A percentile compares a stretch with the other conserved stretches of the same genome.
Evolutionary conservation across 2,113 vertebrate genomes (phyloP).

Genomic region (Cervus canadensis): DNA sequence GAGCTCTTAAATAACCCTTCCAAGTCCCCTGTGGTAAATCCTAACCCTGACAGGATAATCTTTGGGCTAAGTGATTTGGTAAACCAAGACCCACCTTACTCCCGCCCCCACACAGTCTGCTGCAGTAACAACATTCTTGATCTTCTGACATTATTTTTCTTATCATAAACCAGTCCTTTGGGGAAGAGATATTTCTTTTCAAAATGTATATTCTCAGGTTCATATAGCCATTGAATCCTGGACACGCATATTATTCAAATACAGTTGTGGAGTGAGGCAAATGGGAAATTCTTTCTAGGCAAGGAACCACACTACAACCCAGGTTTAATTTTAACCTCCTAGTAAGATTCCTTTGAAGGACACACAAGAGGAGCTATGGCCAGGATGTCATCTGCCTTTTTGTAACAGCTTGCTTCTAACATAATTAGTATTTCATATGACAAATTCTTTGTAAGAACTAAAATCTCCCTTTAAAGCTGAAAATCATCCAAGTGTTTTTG

Average conservation of each 20-base stretch:
- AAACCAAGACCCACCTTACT: not conserved
- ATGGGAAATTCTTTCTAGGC: not conserved
- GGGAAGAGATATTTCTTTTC: not conserved
- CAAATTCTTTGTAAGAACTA: not conserved
- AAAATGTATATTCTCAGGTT: not conserved
- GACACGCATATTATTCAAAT: not conserved
- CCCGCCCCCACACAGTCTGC: not conserved
- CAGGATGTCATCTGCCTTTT: not conserved
- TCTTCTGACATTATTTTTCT: not conserved
- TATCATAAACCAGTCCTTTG: not conserved
- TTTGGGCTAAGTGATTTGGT: not conserved
- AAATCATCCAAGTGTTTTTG: not conserved
- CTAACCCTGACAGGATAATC: not conserved
- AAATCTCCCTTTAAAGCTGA: not conserved
- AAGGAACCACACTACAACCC: not conserved
- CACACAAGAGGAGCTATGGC: not conserved
- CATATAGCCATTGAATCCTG: not conserved
- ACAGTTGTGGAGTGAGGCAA: not conserved
- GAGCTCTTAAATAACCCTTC: not conserved
- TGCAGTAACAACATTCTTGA: not conserved
- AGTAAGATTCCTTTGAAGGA: not conserved
- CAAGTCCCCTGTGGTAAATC: not conserved
- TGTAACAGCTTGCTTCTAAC: not conserved
- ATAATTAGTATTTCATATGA: not conserved
- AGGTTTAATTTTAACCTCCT: not conserved